Base-by-base conservation (phyloP, 1,140 invertebrate genomes). In the Procambarus clarkii region DNA sequence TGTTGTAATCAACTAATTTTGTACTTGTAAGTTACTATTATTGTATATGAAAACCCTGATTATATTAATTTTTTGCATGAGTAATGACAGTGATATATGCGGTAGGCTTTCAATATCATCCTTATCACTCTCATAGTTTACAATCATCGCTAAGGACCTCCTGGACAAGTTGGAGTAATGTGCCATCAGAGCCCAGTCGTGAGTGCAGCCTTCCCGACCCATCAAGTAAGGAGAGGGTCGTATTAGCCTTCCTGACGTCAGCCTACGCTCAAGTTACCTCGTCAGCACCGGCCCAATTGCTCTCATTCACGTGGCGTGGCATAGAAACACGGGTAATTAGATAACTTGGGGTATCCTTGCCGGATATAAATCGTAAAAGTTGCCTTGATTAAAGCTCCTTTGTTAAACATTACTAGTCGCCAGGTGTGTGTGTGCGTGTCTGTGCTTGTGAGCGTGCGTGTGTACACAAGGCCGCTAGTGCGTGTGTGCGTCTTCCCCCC, bases 261-360 rank as follows among this genome's bases (percentile, higher is more conserved):
- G 5, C n/a, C 69, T 11, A 2, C 8, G 69, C 69, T 34, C 69
- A 74, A 74, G n/a, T 74, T 74, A 4, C 8, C 69, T 74, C 69
- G 69, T 74, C 69, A 74, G 5, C 69, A 15, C 7, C 3, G n/a
- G 8, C 69, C 3, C 24, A 34, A 74, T 34, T 74, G 69, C 69
- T 74, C 7, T 74, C 69, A 74, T 74, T 74, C 69, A 74, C 69
- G 7, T 34, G 21, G 24, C 11, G 8, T 74, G 11, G 69, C 69
- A 24, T 74, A 74, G 69, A 34, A 34, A 74, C 69, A 74, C 69
- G 69, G 69, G 8, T 74, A 74, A 74, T 74, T 74, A 74, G 69
- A 74, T 74, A 74, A 74, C 69, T 74, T 74, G n/a, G 11, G 69
- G 69, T 34, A 74, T 74, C 69, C n/a, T 34, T 9, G 69, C 3